Evolutionary conservation across 92 coral and sea anemone species (phyloP), one percentile per base, ranked within the genome.

Genomic region (Nematostella vectensis): DNA sequence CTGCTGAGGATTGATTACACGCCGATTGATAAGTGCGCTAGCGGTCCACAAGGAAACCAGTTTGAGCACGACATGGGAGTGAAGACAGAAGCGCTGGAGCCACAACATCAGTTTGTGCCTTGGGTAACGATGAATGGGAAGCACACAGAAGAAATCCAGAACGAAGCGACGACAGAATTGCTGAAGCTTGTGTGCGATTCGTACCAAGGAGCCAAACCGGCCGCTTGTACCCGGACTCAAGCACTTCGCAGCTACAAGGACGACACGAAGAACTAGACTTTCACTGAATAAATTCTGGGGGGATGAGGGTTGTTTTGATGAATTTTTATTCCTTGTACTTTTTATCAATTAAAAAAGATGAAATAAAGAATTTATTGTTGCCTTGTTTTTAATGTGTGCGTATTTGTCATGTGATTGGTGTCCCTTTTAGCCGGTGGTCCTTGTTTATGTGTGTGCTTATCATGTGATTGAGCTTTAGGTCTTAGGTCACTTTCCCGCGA

Each of bases 101-200:
- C 93, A 4, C 76, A 40, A 3, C 93, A 83, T 50, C 29, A 57
- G 19, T 83, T 62, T 50, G 93, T 83, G 12, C 85, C 93, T n/a
- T 83, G 93, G 93, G 56, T 83, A 1, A 83, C 93, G 2, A 57
- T 83, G 70, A 78, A 78, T 47, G 93, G 93, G 1, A 66, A 72
- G 52, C 93, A 83, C 69, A 78, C 93, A 11, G 58, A 78, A 0
- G 44, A 83, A 15, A 83, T 78, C 9, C 71, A 76, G 30, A 12
- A 40, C 0, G 49, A 63, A 25, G 93, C 93, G 1, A 26, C 63
- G 52, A 49, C 28, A 1, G 67, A 83, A 19, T 58, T 83, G 1
- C 21, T 57, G 69, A 48, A 24, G 51, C 76, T 83, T 2, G 56
- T 83, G 20, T 83, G 93, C 28, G 75, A 68, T 11, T 55, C 50